Percentiles rank a stretch among this genome's conserved stretches.
Conservation (phyloP, 2,797 vertebrate genomes). For the Trematomus bernacchii region DNA sequence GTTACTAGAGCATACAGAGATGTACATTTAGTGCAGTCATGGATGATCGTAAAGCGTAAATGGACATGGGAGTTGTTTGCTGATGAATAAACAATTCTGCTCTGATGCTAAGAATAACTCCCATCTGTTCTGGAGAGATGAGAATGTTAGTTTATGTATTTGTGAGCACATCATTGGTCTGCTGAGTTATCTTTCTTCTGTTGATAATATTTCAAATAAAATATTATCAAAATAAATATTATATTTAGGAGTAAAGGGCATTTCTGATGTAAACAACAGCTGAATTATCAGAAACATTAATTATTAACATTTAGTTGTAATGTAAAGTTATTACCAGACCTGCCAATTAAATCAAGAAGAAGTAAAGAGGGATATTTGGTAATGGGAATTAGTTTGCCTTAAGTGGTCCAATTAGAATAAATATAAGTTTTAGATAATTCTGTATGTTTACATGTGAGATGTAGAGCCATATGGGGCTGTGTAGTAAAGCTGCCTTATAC, state of each 20-base stretch:
- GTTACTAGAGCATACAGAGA: slow-evolving; percentile 41
- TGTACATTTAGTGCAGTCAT: slow-evolving; percentile 54
- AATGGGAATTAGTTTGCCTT: background rate
- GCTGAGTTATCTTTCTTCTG: background rate
- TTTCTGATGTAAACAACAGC: slow-evolving; percentile 5
- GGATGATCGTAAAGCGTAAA: slow-evolving; percentile 43
- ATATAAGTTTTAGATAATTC: background rate
- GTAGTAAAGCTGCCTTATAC: slow-evolving; percentile 30
- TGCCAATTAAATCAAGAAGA: background rate
- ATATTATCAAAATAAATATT: too few relatives aligned
- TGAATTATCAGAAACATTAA: background rate
- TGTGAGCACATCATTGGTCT: background rate
- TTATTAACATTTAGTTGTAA: background rate
- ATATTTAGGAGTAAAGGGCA: background rate
- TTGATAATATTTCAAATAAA: background rate
- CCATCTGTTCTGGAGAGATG: slow-evolving; percentile 42
- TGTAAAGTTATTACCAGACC: background rate
- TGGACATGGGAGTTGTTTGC: slow-evolving; percentile 42
- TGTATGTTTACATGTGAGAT: background rate
- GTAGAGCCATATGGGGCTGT: slow-evolving; percentile 16
- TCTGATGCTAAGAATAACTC: slow-evolving; percentile 47
- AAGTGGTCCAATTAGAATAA: background rate
- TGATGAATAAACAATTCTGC: slow-evolving; percentile 60
- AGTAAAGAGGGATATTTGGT: background rate
- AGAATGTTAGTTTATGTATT: slow-evolving; percentile 14